Base-by-base conservation (phyloP, 64 coral and sea anemone species). In the Stichodactyla helianthus region DNA sequence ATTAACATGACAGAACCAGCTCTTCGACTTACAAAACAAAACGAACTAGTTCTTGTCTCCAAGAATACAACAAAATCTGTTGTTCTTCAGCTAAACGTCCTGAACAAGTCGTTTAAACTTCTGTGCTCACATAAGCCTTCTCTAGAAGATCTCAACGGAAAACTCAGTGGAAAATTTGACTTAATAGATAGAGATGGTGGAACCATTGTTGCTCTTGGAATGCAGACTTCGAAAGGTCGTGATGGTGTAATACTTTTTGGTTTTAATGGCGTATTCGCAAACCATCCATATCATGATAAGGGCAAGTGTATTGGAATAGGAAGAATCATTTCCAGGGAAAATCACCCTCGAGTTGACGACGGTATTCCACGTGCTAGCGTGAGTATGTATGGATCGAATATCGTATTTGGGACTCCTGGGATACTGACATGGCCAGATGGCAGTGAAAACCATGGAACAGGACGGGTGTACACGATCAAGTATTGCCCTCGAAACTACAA, bases 401-500 rank as follows among this genome's bases (percentile, higher is more conserved):
- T 99, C 35, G 31, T 99, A 0, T 59, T 99, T 77, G 97, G 97
- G 7, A 86, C 90, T 17, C 97, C 97, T 7, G 82, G 79, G 86
- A 85, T 91, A 25, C 56, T 79, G 44, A 70, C 97, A 6, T 99
- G 93, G 93, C 97, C 97, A 19, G 87, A 68, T 51, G 61, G 50
- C 53, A 84, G 71, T 18, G 90, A 84, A 27, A 82, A 63, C n/a
- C 35, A 28, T 26, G 83, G 86, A 25, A 92, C 90, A 15, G 97
- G 97, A 44, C 85, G 93, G 20, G 86, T 99, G 2, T 95, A 99
- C 83, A 54, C 84, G 19, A 77, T 77, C 50, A 91, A 82, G 0
- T 88, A 95, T 86, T 99, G 97, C 67, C 93, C 93, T 20, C 15
- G 54, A 44, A 74, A 93, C 82, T 87, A 90, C 35, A 84, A 89